phyloP scores from a whole-genome alignment of 1,140 invertebrate genomes.

The Aphelinus atriplicis region DNA sequence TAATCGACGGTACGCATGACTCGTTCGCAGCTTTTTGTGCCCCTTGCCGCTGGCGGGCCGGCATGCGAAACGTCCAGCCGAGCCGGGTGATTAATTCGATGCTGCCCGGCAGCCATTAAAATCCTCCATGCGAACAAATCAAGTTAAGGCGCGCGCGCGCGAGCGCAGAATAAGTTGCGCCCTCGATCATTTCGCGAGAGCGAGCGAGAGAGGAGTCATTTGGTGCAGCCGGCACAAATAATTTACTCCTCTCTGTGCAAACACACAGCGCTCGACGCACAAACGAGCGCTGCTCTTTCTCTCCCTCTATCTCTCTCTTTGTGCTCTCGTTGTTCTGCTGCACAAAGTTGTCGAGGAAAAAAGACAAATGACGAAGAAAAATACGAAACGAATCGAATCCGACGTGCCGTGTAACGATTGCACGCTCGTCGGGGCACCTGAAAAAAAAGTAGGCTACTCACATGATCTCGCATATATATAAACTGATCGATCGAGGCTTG shows the following conservation, averaged over 20 bases:
- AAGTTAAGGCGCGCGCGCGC: slow-evolving; percentile 5
- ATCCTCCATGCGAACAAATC: slow-evolving; percentile 23
- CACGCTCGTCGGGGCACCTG: too few species aligned
- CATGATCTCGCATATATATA: background rate
- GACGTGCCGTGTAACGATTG: background rate
- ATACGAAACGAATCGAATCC: background rate
- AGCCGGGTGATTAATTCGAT: slow-evolving; percentile 30
- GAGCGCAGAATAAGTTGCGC: slow-evolving; percentile 4
- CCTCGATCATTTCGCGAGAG: slow-evolving; percentile 14
- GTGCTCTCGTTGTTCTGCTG: too few species aligned
- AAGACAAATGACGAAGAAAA: background rate
- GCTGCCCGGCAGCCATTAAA: slow-evolving; percentile 18
- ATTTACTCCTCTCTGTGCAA: slow-evolving; percentile 6
- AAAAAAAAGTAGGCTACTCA: slow-evolving; percentile 6
- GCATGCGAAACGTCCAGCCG: slow-evolving; percentile 13
- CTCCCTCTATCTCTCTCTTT: background rate
- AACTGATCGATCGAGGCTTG: too few species aligned
- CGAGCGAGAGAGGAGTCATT: background rate
- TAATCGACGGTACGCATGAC: background rate
- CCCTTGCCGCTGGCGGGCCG: background rate
- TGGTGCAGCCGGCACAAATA: slow-evolving; percentile 7
- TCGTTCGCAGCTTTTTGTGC: too few species aligned
- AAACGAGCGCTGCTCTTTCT: background rate
- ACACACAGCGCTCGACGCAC: too few species aligned
- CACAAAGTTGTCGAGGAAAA: too few species aligned